Evolutionary conservation across 1,140 invertebrate genomes (phyloP), one percentile per base, ranked within the genome.

Genomic region (Papilio xuthus): DNA sequence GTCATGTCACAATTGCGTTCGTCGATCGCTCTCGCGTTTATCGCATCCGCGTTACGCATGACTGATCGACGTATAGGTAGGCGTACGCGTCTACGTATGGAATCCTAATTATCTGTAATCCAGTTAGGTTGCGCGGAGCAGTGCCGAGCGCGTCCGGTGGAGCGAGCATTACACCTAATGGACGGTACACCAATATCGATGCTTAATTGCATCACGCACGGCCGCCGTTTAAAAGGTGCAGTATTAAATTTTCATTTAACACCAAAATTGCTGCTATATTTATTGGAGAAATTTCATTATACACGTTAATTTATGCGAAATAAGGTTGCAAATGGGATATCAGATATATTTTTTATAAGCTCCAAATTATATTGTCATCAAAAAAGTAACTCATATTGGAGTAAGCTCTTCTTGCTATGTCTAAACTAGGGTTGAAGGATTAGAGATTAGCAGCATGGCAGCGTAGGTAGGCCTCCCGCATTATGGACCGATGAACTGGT

Each of bases 171-270:
- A 82, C 82, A 82, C 79, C 75, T 88, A 88, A 87, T 88, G 87
- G 85, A 85, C 86, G 79, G 80, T 78, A 76, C 79, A 53, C 80
- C 84, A 82, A 88, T 87, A 87, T 87, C 80, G 85, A 81, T 85
- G 83, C 85, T 84, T 88, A 88, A 88, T 87, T 88, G 83, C 83
- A 88, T 87, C 82, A 88, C 63, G 60, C 53, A 63, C 60, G 60
- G 20, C 7, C 56, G 23, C 60, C 60, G 26, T 32, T 63, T 63
- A 63, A 63, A 63, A 63, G 60, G 60, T 63, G 60, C 60, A 63
- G 60, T 32, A 28, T 63, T 15, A 63, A 63, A 63, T 63, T 20
- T 63, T 63, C 23, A 63, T 63, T 63, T 63, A 63, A 28, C 23
- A 63, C 26, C 60, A 28, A 63, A 63, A 63, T 63, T 63, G 60